phyloP scores from a whole-genome alignment of 2,797 vertebrate species.

The Rhynchonycteris naso region DNA sequence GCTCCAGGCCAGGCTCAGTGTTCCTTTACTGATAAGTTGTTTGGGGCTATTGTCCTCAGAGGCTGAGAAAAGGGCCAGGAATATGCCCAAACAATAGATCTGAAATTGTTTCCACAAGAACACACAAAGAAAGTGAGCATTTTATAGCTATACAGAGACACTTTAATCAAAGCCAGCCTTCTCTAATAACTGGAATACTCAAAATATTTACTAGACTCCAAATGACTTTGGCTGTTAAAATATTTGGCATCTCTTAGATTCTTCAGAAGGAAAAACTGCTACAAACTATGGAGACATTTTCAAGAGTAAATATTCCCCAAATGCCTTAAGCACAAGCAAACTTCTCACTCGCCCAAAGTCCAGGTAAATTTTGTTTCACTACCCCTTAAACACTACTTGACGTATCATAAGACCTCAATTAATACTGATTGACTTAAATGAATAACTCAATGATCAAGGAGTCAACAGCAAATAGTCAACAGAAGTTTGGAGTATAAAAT shows the following conservation, averaged over 20 bases:
- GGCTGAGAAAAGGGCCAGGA: background rate
- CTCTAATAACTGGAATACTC: background rate
- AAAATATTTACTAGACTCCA: background rate
- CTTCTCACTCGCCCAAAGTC: background rate
- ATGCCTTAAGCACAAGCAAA: background rate
- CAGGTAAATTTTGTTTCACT: background rate
- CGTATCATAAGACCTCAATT: background rate
- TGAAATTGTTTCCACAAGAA: conserved; percentile 22
- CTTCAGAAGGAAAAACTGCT: background rate
- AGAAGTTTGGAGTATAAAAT: background rate
- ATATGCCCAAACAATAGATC: background rate
- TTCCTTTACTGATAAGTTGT: background rate
- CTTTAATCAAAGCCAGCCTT: conserved; percentile 11
- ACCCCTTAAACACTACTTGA: background rate
- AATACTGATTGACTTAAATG: background rate
- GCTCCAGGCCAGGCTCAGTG: too few species aligned
- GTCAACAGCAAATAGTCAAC: background rate
- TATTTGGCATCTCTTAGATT: background rate
- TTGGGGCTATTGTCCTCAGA: background rate
- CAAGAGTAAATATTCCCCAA: background rate
- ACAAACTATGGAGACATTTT: background rate
- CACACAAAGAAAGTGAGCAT: background rate
- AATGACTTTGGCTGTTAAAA: background rate
- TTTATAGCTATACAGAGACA: background rate
- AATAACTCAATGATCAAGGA: background rate